Evolutionary conservation across 2,113 vertebrate genomes (phyloP), one percentile per base, ranked within the genome.

Genomic region (Spilogale gracilis): DNA sequence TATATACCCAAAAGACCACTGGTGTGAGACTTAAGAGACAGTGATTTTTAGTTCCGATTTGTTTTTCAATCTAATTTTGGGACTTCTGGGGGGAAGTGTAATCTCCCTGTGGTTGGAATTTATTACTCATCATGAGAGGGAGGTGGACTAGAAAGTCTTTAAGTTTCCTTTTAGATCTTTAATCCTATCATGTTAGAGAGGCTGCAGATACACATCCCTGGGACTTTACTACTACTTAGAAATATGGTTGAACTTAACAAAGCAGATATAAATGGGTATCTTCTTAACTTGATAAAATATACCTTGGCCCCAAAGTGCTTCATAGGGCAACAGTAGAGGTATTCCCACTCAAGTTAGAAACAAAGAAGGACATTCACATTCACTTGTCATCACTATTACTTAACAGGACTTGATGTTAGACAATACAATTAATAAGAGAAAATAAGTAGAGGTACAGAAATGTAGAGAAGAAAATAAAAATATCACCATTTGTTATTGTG

Each of bases 391-490:
- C 2, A 20, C 17, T 27, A 21, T 38, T 71, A 52, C 21, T 74
- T 80, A 58, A 69, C 6, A 56, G 6, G 27, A 83, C 27, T 58
- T 12, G 58, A 63, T 56, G 30, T 56, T 85, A 85, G 48, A 93
- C 52, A 87, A 91, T 52, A 67, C 9, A 69, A 56, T 78, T 87
- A 83, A 20, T 60, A 79, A 93, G 54, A 96, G 43, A 89, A 84
- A 84, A 17, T 63, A 94, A 67, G 27, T 60, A 84, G 32, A 92
- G 9, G 5, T 38, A 94, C 17, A 90, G 67, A 85, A 78, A 54
- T 69, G 83, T 86, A 94, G 74, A 87, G 50, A 80, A 96, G 43
- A 30, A 78, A 97, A 92, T 90, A 56, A 81, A 94, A 86, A 25
- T 21, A 87, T 73, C 86, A 92, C 20, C 60, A 56, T 80, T 73